phyloP scores from a whole-genome alignment of 2,797 vertebrate genomes.

The Columba guinea region DNA sequence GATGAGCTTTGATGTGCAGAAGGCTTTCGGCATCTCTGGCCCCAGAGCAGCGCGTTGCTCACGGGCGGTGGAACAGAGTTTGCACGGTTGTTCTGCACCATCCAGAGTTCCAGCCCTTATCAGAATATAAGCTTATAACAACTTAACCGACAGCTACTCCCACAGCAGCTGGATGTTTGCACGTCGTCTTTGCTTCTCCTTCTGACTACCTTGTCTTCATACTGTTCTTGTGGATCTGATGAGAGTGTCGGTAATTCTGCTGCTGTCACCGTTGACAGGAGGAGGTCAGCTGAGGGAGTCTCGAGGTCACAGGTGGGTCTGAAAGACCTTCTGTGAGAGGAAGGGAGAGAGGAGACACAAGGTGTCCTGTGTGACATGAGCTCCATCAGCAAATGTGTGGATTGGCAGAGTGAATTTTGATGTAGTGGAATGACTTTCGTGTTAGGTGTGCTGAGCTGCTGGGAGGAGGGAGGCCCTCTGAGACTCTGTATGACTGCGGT shows the following conservation, averaged over 20 bases:
- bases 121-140: too few relatives aligned
- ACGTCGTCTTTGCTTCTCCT: background rate
- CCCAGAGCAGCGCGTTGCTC: background rate
- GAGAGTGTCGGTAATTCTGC: background rate
- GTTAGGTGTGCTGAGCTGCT: background rate
- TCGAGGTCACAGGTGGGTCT: background rate
- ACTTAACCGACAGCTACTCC: background rate
- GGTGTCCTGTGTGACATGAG: background rate
- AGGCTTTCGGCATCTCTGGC: background rate
- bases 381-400: rapidly evolving
- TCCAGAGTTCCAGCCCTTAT: background rate
- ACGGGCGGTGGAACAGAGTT: background rate
- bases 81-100: background rate
- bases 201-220: background rate
- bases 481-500: rapidly evolving
- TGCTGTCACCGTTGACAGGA: background rate
- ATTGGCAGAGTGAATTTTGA: background rate
- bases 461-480: background rate
- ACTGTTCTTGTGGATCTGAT: rapidly evolving
- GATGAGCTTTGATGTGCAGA: background rate
- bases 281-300: background rate
- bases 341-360: background rate
- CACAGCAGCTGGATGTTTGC: background rate
- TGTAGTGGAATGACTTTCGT: background rate
- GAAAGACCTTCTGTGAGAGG: background rate